Base-by-base conservation (phyloP, 2,113 vertebrate genomes). In the Hucho hucho region DNA sequence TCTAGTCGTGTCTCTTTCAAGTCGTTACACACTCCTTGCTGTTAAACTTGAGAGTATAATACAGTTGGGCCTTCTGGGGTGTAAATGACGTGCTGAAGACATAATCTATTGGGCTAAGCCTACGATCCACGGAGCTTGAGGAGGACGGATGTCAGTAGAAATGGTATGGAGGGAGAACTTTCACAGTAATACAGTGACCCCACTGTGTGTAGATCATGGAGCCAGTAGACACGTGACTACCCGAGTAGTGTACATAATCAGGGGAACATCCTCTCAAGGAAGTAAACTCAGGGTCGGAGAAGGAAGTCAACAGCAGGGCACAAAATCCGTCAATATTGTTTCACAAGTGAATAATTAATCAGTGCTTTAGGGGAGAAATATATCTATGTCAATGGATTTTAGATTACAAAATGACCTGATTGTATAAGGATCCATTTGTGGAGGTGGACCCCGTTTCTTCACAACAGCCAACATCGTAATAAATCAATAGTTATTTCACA, bases 271-370 rank as follows among this genome's bases (percentile, higher is more conserved):
- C 37, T 7, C 37, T 20, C 53, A 6, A 64, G 13, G 25, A 64
- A 64, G 63, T 64, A 14, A 14, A 56, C 18, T 56, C 14, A 20
- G 18, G 18, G 53, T 20, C 3, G 18, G 53, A 43, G 37, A 26
- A 7, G 63, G 12, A 26, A 64, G 63, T 28, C 63, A 64, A 28
- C 12, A 64, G 24, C 63, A 26, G 13, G 9, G 0, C 12, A 16
- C 63, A 64, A 64, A 11, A 25, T 25, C 24, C 0, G 25, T 64
- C n/a, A 64, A 28, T 64, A 64, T 64, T 26, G 9, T 61, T 29
- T 63, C 68, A 46, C 79, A 43, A 43, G 37, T 43, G 37, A 43
- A 43, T 43, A 43, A 43, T 5, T 37, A 67, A 67, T 67, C 65
- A 37, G 16, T 18, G 29, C 16, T 20, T 24, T 3, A 24, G 6